Base-by-base conservation (phyloP, 2,888 invertebrate genomes). In the Diaprepes abbreviatus region DNA sequence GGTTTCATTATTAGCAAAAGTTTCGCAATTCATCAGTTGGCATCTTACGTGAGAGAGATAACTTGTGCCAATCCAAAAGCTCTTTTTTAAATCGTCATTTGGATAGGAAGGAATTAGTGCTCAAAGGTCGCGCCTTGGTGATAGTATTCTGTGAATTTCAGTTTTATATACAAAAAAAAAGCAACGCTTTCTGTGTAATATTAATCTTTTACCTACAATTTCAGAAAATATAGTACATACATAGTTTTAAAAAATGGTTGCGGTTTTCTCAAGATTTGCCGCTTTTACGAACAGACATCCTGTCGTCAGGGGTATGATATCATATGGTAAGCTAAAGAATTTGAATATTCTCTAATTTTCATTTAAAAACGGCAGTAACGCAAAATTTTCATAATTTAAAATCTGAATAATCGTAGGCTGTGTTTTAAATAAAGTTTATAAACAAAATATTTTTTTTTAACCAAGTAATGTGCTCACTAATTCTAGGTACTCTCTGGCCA, bases 401-500 rank as follows among this genome's bases (percentile, higher is more conserved):
- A n/a, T n/a, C n/a, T n/a, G n/a, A n/a, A n/a, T n/a, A n/a, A n/a
- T n/a, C n/a, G n/a, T n/a, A n/a, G n/a, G n/a, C n/a, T n/a, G n/a
- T n/a, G n/a, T n/a, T n/a, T n/a, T n/a, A n/a, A n/a, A n/a, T n/a
- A n/a, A n/a, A n/a, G n/a, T n/a, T n/a, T n/a, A n/a, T n/a, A n/a
- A n/a, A n/a, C n/a, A n/a, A n/a, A n/a, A n/a, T n/a, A n/a, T n/a
- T n/a, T n/a, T n/a, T n/a, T n/a, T n/a, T n/a, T n/a, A n/a, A n/a
- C n/a, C n/a, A n/a, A n/a, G n/a, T n/a, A n/a, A n/a, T n/a, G n/a
- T n/a, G n/a, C n/a, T n/a, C n/a, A n/a, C n/a, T n/a, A n/a, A n/a
- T n/a, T 24, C 93, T 92, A 79, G 88, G 89, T 67, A 80, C 90
- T 31, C 89, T 92, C 75, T 92, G 92, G 92, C 93, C 93, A 35